Evolutionary conservation across 2,888 invertebrate species (phyloP), one percentile per base, ranked within the genome.

Genomic region (Abrostola triplasia): DNA sequence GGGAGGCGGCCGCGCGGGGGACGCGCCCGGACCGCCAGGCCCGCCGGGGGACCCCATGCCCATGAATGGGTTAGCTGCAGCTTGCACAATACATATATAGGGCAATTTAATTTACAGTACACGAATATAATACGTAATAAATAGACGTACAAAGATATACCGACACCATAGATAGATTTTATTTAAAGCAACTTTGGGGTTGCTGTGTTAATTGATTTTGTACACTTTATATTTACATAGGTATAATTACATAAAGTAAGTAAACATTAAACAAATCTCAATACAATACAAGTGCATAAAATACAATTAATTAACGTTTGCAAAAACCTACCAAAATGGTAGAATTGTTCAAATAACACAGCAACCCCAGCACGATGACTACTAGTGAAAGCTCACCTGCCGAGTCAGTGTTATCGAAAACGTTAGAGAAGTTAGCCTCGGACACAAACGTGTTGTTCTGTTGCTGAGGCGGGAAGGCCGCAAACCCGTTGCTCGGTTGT

Each of bases 391-490:
- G 82, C 96, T 95, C 95, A 96, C 96, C 96, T 93, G 95, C 90
- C 80, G 95, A 92, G 89, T 97, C 97, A 85, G 96, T 93, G 93
- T 96, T 96, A 92, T 97, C 98, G 95, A 98, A 98, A 83, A 98
- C 98, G 84, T 97, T 97, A 86, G 97, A 96, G 95, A 98, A 98
- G 95, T 96, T 97, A 93, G 97, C 97, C 91, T 98, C 98, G 87
- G 97, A 96, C 88, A 98, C 97, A 95, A 97, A 97, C 83, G 95
- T 84, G 90, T 89, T 90, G 90, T 87, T 87, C 76, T 76, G 80
- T 61, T 75, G 82, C 87, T 81, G 91, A 61, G 84, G 77, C 66
- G 88, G 84, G 82, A 85, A 86, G 77, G 87, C 84, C 72, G 84
- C 83, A 86, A 89, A 89, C 12, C 90, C 90, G 83, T 88, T 88